Conservation (phyloP, 2,797 vertebrate genomes). For the Dipus sagitta region DNA sequence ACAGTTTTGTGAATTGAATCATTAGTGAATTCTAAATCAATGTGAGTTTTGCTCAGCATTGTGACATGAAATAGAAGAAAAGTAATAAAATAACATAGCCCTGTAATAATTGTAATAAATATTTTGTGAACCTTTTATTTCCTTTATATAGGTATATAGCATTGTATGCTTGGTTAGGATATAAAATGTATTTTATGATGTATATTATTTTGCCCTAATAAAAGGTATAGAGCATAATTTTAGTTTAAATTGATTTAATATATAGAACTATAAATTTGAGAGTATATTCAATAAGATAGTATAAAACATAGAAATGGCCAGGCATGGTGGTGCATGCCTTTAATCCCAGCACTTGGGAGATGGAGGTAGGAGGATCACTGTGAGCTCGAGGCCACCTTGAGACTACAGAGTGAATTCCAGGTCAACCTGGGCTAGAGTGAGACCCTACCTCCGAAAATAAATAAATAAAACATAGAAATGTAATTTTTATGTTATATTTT, state of each 20-base stretch:
- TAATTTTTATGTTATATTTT: conserved; percentile 25
- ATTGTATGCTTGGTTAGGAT: neutral
- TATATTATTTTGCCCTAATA: conserved; percentile 32
- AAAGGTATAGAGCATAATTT: conserved; percentile 40
- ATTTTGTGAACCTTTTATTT: conserved; percentile 19
- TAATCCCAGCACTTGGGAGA: no score
- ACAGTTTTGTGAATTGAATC: conserved; percentile 22
- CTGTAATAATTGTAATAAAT: conserved; percentile 1
- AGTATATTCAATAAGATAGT: conserved; percentile 13
- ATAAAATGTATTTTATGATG: conserved; percentile 19
- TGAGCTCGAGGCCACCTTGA: no score
- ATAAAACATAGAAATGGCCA: conserved; percentile 25
- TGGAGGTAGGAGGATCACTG: no score
- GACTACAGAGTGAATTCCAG: no score
- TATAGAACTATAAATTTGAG: neutral
- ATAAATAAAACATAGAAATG: conserved; percentile 25
- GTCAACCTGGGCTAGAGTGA: no score
- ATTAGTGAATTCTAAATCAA: conserved; percentile 37
- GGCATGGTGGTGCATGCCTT: no score
- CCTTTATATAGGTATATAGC: neutral
- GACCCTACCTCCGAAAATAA: no score
- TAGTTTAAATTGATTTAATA: conserved; percentile 38
- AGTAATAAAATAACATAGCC: neutral
- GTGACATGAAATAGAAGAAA: conserved; percentile 28
- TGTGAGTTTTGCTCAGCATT: conserved; percentile 20